phyloP scores from a whole-genome alignment of 2,113 vertebrate genomes.

The Uropsilus gracilis region DNA sequence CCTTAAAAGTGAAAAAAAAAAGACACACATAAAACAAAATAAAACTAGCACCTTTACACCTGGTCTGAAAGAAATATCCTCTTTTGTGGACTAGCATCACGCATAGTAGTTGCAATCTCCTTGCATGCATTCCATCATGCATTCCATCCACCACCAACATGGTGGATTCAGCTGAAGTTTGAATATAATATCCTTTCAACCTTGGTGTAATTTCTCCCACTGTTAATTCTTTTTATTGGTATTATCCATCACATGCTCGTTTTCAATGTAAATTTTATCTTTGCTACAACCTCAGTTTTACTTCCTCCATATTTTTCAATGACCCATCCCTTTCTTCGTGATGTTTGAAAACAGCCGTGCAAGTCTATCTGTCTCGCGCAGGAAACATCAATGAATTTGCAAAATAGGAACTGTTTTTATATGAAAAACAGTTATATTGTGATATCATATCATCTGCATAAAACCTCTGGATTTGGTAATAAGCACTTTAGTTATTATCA shows the following conservation, averaged over 20 bases:
- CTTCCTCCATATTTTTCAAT: constrained; percentile 61
- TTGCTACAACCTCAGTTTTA: constrained; percentile 70
- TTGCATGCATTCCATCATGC: not conserved
- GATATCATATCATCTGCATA: not conserved
- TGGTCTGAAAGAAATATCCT: constrained; percentile 31
- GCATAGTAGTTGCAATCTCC: not conserved
- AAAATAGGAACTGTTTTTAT: not conserved
- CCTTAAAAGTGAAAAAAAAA: constrained; percentile 84
- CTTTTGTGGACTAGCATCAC: not conserved
- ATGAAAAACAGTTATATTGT: not conserved
- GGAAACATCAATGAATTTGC: not conserved
- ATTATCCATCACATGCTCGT: constrained; percentile 37
- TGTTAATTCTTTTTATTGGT: constrained; percentile 61
- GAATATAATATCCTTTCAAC: constrained; percentile 17
- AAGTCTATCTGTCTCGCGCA: not conserved
- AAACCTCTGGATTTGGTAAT: not conserved
- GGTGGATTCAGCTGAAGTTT: not conserved
- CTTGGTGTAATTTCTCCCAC: constrained; percentile 34
- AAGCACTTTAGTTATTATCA: not conserved
- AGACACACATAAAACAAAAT: too few relatives aligned
- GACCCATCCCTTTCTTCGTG: constrained; percentile 45
- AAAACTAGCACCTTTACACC: constrained; percentile 61
- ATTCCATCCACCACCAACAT: not conserved
- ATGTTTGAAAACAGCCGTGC: not conserved
- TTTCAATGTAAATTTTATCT: constrained; percentile 68